These are phyloP conservation scores for Leucoraja erinaceus DNA, from an alignment of 2,113 vertebrate species.

Conservation along the genomic window DNA sequence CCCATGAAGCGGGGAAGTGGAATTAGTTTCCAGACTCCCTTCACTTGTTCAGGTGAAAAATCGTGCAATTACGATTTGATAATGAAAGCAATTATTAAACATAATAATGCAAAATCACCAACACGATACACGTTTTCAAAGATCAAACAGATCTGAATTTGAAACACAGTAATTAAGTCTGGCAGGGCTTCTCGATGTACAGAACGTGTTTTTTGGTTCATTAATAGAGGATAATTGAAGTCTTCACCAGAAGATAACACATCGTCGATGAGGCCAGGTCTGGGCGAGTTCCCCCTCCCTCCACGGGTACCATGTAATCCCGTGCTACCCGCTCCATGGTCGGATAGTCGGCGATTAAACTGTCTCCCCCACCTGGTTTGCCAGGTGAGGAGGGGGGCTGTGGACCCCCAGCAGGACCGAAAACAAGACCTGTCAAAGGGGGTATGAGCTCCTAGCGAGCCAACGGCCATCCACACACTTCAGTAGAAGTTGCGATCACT, in stretches of 20 bases:
- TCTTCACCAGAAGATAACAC: background rate
- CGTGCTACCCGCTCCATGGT: no score
- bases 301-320: no score
- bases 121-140: slow-evolving; percentile 8
- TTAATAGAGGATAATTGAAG: slow-evolving; percentile 23
- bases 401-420: no score
- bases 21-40: background rate
- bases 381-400: no score
- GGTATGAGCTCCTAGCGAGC: no score
- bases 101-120: slow-evolving; percentile 32
- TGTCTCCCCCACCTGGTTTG: no score
- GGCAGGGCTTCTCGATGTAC: background rate
- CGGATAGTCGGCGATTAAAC: no score
- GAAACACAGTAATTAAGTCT: slow-evolving; percentile 35
- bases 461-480: no score
- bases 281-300: no score
- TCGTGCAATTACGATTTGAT: slow-evolving; percentile 32
- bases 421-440: no score
- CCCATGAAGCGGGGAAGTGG: no score
- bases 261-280: background rate
- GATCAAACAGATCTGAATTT: slow-evolving; percentile 2
- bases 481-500: no score
- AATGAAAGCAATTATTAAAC: slow-evolving; percentile 33
- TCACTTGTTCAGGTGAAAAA: slow-evolving; percentile 20
- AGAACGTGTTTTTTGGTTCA: slow-evolving; percentile 13